Conservation (phyloP, 2,797 vertebrate genomes). For the Acrossocheilus fasciatus region DNA sequence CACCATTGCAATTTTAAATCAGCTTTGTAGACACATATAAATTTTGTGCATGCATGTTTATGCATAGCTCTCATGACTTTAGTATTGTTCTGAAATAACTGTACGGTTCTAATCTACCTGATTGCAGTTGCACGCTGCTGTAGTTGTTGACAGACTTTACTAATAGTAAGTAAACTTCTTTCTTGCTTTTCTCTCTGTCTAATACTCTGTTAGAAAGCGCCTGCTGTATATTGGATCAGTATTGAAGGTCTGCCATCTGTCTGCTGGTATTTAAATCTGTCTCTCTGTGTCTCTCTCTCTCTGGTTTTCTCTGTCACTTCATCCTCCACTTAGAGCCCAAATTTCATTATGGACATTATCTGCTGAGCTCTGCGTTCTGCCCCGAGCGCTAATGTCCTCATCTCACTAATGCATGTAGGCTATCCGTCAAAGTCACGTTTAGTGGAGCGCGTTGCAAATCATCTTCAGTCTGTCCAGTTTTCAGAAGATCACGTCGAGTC, state of each 20-base stretch:
- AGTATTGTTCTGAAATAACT: background rate
- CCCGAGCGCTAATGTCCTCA: conserved; percentile 24
- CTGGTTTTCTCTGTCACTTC: conserved; percentile 13
- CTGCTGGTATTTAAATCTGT: background rate
- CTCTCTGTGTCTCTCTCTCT: background rate
- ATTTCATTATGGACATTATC: conserved; percentile 40
- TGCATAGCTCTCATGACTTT: background rate
- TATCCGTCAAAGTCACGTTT: conserved; percentile 40
- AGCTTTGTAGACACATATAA: too few species aligned
- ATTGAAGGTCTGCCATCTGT: background rate
- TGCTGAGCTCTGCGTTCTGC: conserved; percentile 27
- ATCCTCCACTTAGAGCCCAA: conserved; percentile 23
- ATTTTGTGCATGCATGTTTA: background rate
- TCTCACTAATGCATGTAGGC: conserved; percentile 41
- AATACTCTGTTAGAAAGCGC: background rate
- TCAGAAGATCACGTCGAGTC: background rate
- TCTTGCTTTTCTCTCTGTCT: background rate
- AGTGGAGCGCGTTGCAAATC: background rate
- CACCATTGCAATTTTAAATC: too few species aligned
- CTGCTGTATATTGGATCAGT: conserved; percentile 9
- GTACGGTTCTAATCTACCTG: background rate
- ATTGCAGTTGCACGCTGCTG: background rate
- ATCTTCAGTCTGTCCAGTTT: background rate
- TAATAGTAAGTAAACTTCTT: background rate
- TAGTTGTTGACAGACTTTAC: too few species aligned